These are phyloP conservation scores for Athene noctua DNA, from an alignment of 2,113 vertebrate species.

Conservation along the genomic window DNA sequence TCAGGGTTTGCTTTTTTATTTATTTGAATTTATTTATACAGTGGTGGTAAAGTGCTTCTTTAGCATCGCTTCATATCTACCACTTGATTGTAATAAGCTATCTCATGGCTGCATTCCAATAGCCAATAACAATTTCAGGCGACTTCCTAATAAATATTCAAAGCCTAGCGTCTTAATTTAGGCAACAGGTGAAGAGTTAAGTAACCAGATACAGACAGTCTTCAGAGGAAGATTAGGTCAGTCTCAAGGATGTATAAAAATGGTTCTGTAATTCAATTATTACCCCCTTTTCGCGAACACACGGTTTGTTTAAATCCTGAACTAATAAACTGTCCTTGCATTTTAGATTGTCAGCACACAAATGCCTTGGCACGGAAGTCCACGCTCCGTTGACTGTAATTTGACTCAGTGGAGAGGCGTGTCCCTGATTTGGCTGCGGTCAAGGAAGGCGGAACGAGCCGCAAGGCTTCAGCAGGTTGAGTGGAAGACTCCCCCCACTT, in stretches of 20 bases:
- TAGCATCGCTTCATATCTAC: neutral
- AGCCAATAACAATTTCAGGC: neutral
- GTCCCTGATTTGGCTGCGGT: neutral
- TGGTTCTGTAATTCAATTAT: neutral
- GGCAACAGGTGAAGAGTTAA: neutral
- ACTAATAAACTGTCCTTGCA: neutral
- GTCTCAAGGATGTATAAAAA: neutral
- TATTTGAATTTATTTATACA: neutral
- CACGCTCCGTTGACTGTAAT: neutral
- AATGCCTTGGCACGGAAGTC: neutral
- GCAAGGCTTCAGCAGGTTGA: constrained; percentile 85
- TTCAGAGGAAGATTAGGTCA: neutral
- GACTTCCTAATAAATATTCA: neutral
- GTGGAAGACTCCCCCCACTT: constrained; percentile 93
- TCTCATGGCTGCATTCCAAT: neutral
- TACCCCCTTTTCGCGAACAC: neutral
- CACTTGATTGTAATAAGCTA: neutral
- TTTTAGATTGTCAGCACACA: neutral
- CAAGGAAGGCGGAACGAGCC: accelerated
- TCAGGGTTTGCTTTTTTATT: neutral
- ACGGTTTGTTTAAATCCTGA: neutral
- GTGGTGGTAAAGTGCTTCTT: neutral
- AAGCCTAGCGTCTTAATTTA: neutral
- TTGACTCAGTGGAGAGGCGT: neutral
- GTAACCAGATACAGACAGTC: neutral